These are phyloP conservation scores for Ariolimax columbianus DNA, from an alignment of 2,888 invertebrate genomes.

Conservation along the genomic window DNA sequence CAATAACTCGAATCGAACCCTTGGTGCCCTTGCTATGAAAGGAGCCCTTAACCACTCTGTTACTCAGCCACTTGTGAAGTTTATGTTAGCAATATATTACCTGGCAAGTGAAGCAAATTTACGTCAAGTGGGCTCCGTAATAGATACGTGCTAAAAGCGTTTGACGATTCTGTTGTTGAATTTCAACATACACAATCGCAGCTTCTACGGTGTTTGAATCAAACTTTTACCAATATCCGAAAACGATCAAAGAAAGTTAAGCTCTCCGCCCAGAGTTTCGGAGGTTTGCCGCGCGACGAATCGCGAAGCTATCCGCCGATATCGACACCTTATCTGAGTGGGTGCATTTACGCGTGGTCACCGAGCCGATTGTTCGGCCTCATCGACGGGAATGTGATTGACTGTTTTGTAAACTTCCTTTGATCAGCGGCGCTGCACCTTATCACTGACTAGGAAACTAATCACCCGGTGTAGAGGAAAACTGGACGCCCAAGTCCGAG, in stretches of 20 bases:
- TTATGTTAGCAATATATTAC: too few relatives aligned
- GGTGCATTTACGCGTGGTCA: not conserved
- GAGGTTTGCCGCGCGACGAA: not conserved
- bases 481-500: not conserved
- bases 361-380: not conserved
- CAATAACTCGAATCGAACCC: too few relatives aligned
- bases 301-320: not conserved
- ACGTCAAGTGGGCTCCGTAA: too few relatives aligned
- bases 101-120: too few relatives aligned
- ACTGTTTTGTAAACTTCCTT: not conserved
- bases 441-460: slow-evolving; percentile 16
- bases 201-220: not conserved
- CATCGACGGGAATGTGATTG: not conserved
- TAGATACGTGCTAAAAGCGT: too few relatives aligned
- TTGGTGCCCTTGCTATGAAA: too few relatives aligned
- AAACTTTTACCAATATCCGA: not conserved
- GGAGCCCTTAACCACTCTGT: too few relatives aligned
- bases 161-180: not conserved
- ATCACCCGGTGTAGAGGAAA: not conserved
- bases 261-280: not conserved
- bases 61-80: too few relatives aligned
- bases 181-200: not conserved
- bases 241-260: slow-evolving; percentile 13
- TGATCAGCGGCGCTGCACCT: not conserved
- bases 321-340: not conserved